Base-by-base conservation (phyloP, 2,113 vertebrate genomes). In the Procavia capensis region DNA sequence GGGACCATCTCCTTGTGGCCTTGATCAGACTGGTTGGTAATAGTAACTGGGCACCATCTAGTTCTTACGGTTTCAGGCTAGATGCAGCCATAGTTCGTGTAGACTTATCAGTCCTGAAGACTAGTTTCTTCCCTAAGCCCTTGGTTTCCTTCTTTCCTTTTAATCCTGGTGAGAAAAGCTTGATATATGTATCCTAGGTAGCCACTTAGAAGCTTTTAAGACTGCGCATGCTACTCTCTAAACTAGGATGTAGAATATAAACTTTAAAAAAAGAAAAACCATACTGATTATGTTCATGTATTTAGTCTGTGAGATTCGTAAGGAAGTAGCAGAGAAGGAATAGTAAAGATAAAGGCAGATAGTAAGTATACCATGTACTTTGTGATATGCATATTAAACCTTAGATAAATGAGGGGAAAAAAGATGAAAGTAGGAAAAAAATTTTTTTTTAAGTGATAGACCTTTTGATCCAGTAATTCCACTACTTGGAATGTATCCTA, bases 331-430 rank as follows among this genome's bases (percentile, higher is more conserved):
- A 84, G 29, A 68, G 66, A 88, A 43, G 43, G 94, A 76, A 70
- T 82, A 87, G 74, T 94, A 79, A 91, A 94, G 25, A 57, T 79
- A 70, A 91, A 93, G 88, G 54, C 50, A 72, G 72, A 39, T 45
- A 39, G 29, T 54, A 74, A 39, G 64, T 31, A 74, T 3, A 36
- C 64, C 43, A 57, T 25, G 39, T 92, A 66, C 45, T 81, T 89
- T 41, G 25, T 81, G 50, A 72, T 92, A 47, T 72, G 16, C 6
- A 29, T 64, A 13, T 57, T 47, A 76, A 16, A 91, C 41, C 50
- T 74, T 19, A 39, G 25, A 47, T 41, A 85, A 78, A 9, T 76
- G 36, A 68, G 66, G 79, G 43, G 45, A 84, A 34, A 75, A 84
- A 61, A 59, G 16, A 64, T 29, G 72, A 82, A 85, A 78, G 64